These are phyloP conservation scores for Netelia fuscicornis DNA, from an alignment of 2,888 invertebrate species.

Conservation along the genomic window DNA sequence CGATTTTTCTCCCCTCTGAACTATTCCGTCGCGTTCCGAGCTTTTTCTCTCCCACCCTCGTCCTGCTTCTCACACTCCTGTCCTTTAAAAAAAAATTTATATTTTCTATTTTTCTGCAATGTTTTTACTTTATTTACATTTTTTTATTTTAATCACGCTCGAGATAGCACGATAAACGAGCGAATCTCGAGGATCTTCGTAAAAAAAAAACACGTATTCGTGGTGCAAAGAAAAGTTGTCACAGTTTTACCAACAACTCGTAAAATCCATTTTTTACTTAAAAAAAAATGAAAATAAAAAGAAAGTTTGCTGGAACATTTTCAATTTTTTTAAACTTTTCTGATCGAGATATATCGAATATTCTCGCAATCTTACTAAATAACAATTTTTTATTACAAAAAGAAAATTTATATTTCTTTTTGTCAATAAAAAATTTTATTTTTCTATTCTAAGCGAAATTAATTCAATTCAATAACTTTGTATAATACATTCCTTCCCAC, in stretches of 20 bases:
- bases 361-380: too few species aligned
- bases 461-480: conserved; percentile 7
- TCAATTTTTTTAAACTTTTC: too few species aligned
- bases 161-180: conserved; percentile 51
- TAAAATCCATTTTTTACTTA: neutral
- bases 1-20: conserved; percentile 57
- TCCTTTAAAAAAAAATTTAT: neutral
- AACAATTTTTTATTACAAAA: too few species aligned
- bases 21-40: conserved; percentile 30
- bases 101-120: neutral
- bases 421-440: too few species aligned
- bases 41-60: neutral
- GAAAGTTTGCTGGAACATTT: too few species aligned
- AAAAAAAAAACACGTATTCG: conserved; percentile 21
- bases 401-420: too few species aligned
- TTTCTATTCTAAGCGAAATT: conserved; percentile 7
- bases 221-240: conserved; percentile 31
- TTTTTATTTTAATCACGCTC: conserved; percentile 24
- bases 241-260: too few species aligned
- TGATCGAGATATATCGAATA: too few species aligned
- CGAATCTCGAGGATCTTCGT: conserved; percentile 26
- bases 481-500: conserved; percentile 69
- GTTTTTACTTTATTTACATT: neutral
- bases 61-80: neutral
- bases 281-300: conserved; percentile 8